phyloP scores from a whole-genome alignment of 2,113 vertebrate species.

The Upupa epops region DNA sequence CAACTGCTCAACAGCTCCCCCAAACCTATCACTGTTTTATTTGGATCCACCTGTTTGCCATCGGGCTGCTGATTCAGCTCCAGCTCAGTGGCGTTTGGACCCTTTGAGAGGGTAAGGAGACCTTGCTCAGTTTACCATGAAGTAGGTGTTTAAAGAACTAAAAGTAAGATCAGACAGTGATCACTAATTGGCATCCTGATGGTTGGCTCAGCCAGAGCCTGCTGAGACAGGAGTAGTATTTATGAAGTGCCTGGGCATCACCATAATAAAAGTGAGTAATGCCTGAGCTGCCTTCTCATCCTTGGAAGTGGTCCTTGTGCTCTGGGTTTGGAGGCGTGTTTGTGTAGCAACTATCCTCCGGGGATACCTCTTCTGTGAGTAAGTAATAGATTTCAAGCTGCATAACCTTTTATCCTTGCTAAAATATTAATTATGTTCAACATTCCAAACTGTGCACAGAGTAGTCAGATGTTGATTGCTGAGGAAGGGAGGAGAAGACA shows the following conservation, averaged over 20 bases:
- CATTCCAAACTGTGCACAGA: neutral
- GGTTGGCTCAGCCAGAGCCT: conserved; percentile 1
- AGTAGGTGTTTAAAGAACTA: neutral
- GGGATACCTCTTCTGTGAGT: neutral
- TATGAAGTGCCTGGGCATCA: neutral
- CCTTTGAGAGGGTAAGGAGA: neutral
- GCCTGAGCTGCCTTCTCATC: conserved; percentile 22
- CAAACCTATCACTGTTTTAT: neutral
- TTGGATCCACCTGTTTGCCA: neutral
- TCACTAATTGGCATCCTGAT: conserved; percentile 40
- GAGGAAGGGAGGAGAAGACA: neutral
- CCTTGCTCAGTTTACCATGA: neutral
- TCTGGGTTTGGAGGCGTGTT: neutral
- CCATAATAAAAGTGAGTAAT: neutral
- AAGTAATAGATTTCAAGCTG: neutral
- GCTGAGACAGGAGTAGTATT: conserved; percentile 8
- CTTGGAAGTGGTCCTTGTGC: neutral
- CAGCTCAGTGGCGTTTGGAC: neutral
- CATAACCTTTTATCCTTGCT: conserved; percentile 28
- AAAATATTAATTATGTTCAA: conserved; percentile 20
- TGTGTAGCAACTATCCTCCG: neutral
- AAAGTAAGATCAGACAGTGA: conserved; percentile 7
- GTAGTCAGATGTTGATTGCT: neutral
- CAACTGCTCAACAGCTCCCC: neutral
- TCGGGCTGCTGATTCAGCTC: neutral